Evolutionary conservation across 2,113 vertebrate species (phyloP), one percentile per base, ranked within the genome.

Genomic region (Cacatua alba): DNA sequence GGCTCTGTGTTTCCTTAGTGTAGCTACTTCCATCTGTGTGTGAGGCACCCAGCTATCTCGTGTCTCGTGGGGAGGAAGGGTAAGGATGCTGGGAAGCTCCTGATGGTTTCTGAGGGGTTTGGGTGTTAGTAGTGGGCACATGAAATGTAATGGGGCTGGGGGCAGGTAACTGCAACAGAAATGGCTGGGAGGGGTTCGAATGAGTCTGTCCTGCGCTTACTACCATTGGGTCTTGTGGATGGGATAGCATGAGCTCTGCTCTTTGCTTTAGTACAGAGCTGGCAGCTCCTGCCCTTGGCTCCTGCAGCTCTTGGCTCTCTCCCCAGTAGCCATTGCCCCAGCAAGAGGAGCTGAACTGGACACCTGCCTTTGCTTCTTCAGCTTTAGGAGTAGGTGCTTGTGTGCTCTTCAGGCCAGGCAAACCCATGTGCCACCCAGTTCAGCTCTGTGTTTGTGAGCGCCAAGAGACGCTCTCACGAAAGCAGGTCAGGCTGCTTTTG

Each of bases 391-490:
- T 4, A 10, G 12, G 71, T 60, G 71, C 62, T 44, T n/a, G 20
- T 68, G 65, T 28, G 44, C 59, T 52, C 4, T 35, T 67, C 53
- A 51, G 63, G 49, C 14, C 24, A 3, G 62, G 59, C 11, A 35
- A 3, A 31, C 35, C 0, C 2, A 2, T 1, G 23, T 78, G 62
- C 37, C 43, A 17, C 26, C 41, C 24, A 1, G 6, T n/a, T 76
- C 55, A 43, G 48, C n/a, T n/a, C 14, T 1, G 0, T 8, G 44
- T 37, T 5, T 43, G 44, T 7, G 35, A 85, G 90, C 74, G 44
- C 35, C 7, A 4, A n/a, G 49, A 0, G 67, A 65, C 41, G 13
- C n/a, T 39, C 43, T 62, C 0, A 0, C 26, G 31, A 28, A 43
- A 69, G 62, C 44, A 17, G 33, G 69, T 78, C 19, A 0, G 35